Evolutionary conservation across 2,888 invertebrate species (phyloP).

Genomic region (Eristalis intricaria): DNA sequence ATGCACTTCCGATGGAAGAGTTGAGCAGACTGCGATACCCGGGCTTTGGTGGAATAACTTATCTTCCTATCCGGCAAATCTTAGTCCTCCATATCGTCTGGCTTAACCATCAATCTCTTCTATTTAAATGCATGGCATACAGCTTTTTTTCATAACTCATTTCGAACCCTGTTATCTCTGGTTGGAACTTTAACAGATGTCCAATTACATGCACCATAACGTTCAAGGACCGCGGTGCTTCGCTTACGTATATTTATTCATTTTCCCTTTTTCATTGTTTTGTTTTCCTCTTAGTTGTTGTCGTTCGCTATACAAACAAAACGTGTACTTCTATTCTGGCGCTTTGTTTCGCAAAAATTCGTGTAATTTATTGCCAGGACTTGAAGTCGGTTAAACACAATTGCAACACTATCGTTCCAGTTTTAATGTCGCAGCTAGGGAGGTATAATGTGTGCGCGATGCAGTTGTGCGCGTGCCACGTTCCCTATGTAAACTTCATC

Average conservation of each 20-base stretch:
- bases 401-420: constrained; percentile 70
- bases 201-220: constrained; percentile 71
- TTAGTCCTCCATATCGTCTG: constrained; percentile 33
- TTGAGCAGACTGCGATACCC: background rate
- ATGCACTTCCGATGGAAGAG: background rate
- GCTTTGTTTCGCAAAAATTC: constrained; percentile 64
- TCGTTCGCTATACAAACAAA: constrained; percentile 55
- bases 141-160: constrained; percentile 51
- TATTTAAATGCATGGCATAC: constrained; percentile 53
- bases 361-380: constrained; percentile 70
- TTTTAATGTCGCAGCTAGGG: constrained; percentile 68
- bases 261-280: constrained; percentile 11
- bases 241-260: constrained; percentile 18
- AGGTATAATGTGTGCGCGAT: constrained; percentile 65
- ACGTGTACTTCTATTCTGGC: constrained; percentile 57
- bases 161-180: constrained; percentile 60
- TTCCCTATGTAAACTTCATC: constrained; percentile 57
- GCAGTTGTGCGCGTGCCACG: constrained; percentile 69
- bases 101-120: constrained; percentile 53
- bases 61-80: background rate
- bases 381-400: constrained; percentile 72
- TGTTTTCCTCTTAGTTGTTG: constrained; percentile 16
- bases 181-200: constrained; percentile 70
- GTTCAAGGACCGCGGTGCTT: constrained; percentile 59
- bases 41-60: background rate